Conservation (phyloP, 2,113 vertebrate species). For the Smithornis capensis region DNA sequence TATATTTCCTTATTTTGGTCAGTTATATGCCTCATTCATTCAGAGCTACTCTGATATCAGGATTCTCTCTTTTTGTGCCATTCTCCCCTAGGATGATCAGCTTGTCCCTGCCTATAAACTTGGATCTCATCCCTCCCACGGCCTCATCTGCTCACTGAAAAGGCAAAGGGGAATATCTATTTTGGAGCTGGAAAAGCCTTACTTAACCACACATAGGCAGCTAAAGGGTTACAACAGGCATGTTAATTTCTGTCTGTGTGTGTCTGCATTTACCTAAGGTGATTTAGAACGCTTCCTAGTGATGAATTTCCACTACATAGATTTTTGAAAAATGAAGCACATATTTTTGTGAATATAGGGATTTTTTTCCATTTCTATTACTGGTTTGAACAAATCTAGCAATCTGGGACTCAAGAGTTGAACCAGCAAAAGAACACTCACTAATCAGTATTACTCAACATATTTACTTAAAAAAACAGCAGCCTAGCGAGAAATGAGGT, state of each 20-base stretch:
- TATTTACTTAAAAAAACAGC: conserved; percentile 16
- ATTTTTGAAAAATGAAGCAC: neutral
- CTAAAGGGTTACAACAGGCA: neutral
- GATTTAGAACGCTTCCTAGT: neutral
- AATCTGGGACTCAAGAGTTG: neutral
- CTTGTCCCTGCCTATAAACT: neutral
- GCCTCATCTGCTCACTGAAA: neutral
- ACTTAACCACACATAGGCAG: neutral
- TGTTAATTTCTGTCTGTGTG: neutral
- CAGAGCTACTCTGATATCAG: neutral
- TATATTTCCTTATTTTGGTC: neutral
- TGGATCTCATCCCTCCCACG: neutral
- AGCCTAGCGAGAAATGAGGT: neutral
- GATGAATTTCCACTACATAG: neutral
- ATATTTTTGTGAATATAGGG: neutral
- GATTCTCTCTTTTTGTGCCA: neutral
- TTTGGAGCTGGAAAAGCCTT: neutral
- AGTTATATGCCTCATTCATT: neutral
- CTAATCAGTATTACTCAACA: neutral
- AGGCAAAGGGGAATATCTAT: neutral
- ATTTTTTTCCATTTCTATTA: neutral
- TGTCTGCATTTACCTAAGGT: neutral
- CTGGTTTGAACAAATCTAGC: neutral
- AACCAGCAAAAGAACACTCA: neutral
- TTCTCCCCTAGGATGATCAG: neutral